Base-by-base conservation (phyloP, 2,797 vertebrate species). In the Sebastes iracundus region DNA sequence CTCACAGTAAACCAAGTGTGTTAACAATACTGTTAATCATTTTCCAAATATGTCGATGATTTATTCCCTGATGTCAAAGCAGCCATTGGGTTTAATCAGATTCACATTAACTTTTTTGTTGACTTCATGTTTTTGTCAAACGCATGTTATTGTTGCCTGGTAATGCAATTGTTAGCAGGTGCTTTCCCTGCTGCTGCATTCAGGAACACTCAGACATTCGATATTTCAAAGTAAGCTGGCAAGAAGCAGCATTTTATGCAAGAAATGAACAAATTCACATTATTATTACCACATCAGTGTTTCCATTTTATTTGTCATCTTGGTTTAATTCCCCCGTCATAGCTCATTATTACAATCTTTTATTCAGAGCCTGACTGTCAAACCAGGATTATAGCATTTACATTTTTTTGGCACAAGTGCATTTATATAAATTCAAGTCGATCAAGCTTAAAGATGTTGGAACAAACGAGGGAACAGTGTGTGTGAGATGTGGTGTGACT, bases 401-500 rank as follows among this genome's bases (percentile, higher is more conserved):
- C 2, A 6, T 11, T 69, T 60, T 59, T 30, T 23, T 22, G 11
- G 14, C 74, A 28, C 9, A 53, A 13, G n/a, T 11, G 18, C 35
- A 18, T 35, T 30, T 7, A 10, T 8, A 2, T 20, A 4, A 64
- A n/a, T 25, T 60, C 5, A 30, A 4, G 12, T 66, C 16, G 18
- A 2, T 42, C 2, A 5, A 23, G 46, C 6, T 28, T 6, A 38
- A 46, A 38, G 14, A 68, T 52, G 13, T 49, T 5, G 12, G 28
- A 62, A 35, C 27, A 72, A 58, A 55, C 2, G 7, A 23, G 14
- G 66, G 28, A 27, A 70, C 25, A n/a, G 52, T 27, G 46, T 82
- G 76, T 73, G 16, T 65, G 30, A 62, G 71, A 79, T 74, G 80
- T 64, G 80, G 69, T 67, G 61, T 20, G 16, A 63, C 75, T 52